A percentile compares a stretch with the other conserved stretches of the same genome.
These are phyloP conservation scores for Thinocorus orbignyianus DNA, from an alignment of 2,113 vertebrate species.

Conservation along the genomic window DNA sequence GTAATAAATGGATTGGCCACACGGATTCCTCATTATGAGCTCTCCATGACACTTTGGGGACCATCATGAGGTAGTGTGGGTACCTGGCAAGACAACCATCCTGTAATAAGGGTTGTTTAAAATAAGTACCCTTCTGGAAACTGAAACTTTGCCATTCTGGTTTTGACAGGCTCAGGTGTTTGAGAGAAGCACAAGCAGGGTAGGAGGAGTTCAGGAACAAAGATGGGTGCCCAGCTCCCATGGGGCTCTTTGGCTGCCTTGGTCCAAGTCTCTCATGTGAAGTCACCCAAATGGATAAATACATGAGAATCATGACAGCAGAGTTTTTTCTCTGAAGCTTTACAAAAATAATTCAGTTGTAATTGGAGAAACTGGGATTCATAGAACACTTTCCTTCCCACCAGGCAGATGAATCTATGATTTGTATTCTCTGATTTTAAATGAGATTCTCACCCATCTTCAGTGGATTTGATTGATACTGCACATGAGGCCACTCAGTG, in stretches of 20 bases:
- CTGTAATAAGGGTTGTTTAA: not conserved
- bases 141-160: not conserved
- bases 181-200: not conserved
- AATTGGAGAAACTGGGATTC: constrained; percentile 61
- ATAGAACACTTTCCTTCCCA: constrained; percentile 54
- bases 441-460: constrained; percentile 68
- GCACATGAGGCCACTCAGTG: constrained; percentile 69
- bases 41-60: not conserved
- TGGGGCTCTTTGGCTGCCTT: not conserved
- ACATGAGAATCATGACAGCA: not conserved
- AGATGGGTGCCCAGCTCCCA: not conserved
- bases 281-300: not conserved
- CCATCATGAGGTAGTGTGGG: fast-evolving
- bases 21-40: not conserved
- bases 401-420: constrained; percentile 65
- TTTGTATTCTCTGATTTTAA: constrained; percentile 71
- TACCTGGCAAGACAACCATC: not conserved
- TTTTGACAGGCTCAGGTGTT: not conserved
- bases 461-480: constrained; percentile 74
- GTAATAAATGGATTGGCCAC: not conserved
- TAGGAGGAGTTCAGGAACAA: not conserved
- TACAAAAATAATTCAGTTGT: constrained; percentile 49
- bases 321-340: constrained; percentile 29
- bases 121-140: not conserved
- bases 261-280: fast-evolving